Conservation (phyloP, 1,140 invertebrate species). For the Drosophila lacertosa region DNA sequence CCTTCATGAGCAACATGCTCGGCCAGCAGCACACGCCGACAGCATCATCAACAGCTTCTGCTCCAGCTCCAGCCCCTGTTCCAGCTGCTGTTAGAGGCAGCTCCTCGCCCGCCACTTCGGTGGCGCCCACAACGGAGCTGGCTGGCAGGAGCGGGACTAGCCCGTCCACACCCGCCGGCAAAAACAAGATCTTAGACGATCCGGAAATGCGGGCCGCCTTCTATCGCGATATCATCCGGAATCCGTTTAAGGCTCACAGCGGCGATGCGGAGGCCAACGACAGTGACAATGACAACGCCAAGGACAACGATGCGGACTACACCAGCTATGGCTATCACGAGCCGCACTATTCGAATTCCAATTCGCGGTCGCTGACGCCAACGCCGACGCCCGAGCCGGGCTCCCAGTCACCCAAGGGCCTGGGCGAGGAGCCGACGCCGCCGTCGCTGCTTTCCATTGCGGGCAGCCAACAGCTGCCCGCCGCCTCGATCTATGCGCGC, state of each 20-base stretch:
- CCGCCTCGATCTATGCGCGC: conserved; percentile 52
- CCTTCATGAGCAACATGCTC: conserved; percentile 68
- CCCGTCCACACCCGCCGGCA: too few relatives aligned
- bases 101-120: background rate
- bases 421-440: background rate
- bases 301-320: background rate
- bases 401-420: conserved; percentile 59
- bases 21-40: conserved; percentile 11
- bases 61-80: background rate
- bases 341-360: conserved; percentile 56
- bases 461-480: background rate
- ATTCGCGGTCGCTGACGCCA: conserved; percentile 66
- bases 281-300: background rate
- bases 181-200: too few relatives aligned
- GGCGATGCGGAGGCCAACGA: conserved; percentile 33
- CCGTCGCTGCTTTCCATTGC: background rate
- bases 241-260: conserved; percentile 62
- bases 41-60: background rate
- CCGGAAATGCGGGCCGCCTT: conserved; percentile 47
- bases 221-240: conserved; percentile 64
- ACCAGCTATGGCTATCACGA: conserved; percentile 9
- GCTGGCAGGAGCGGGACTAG: too few relatives aligned
- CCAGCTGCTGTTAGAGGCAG: too few relatives aligned
- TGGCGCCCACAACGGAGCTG: conserved; percentile 13
- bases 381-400: conserved; percentile 62